Percentiles rank a stretch among this genome's conserved stretches.
Evolutionary conservation across 2,797 vertebrate species (phyloP).

Genomic region (Alfaro cultratus): DNA sequence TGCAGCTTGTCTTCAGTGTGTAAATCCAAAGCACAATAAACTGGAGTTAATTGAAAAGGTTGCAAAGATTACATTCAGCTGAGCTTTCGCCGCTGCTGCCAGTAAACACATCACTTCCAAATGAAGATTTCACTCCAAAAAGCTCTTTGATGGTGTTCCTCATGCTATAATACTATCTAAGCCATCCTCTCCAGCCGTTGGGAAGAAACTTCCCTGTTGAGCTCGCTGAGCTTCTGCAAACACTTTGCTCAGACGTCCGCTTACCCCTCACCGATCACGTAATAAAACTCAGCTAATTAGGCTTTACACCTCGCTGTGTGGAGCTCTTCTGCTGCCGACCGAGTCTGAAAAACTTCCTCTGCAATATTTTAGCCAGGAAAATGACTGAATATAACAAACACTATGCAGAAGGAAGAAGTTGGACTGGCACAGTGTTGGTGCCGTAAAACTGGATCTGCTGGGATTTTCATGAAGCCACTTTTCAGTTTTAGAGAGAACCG

Average conservation of each 20-base stretch:
- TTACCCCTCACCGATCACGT: constrained; percentile 57
- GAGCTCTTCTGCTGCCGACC: constrained; percentile 62
- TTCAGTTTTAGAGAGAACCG: neutral
- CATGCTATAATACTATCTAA: constrained; percentile 47
- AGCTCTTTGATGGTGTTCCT: constrained; percentile 32
- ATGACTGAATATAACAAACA: constrained; percentile 8
- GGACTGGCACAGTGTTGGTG: neutral
- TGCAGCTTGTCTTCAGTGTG: constrained; percentile 30
- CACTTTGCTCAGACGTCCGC: constrained; percentile 63
- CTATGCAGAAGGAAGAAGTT: neutral
- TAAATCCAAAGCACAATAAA: constrained; percentile 63
- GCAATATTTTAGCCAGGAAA: constrained; percentile 43
- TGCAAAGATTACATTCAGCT: constrained; percentile 57
- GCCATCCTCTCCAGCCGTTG: constrained; percentile 43
- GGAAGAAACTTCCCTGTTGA: constrained; percentile 51
- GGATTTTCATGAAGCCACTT: neutral
- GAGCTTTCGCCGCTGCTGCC: constrained; percentile 36
- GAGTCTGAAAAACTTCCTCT: constrained; percentile 66
- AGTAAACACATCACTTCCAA: constrained; percentile 51
- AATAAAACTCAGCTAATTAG: constrained; percentile 72
- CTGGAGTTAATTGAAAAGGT: constrained; percentile 61
- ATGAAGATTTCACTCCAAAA: constrained; percentile 32
- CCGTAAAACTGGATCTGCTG: neutral
- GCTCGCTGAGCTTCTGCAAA: constrained; percentile 63
- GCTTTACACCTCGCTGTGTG: constrained; percentile 59